A percentile compares a stretch with the other conserved stretches of the same genome.
phyloP scores from a whole-genome alignment of 2,888 invertebrate species.

The Electrophaes corylata region DNA sequence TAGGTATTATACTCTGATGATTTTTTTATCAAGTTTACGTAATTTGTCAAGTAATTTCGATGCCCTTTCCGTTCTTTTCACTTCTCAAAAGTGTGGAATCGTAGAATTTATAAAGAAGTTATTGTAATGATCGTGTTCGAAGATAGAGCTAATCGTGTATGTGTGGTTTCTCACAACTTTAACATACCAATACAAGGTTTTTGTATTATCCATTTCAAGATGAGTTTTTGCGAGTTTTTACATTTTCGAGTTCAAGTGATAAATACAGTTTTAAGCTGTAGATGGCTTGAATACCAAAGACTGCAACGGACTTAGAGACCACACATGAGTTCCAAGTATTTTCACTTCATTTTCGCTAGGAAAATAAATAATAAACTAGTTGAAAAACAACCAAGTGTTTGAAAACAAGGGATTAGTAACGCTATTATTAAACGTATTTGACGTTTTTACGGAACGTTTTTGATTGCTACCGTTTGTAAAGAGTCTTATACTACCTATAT shows the following conservation, averaged over 20 bases:
- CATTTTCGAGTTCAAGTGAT: constrained; percentile 8
- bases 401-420: no score
- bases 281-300: not conserved
- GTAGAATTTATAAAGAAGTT: constrained; percentile 10
- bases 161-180: constrained; percentile 5
- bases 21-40: constrained; percentile 6
- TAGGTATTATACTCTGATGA: constrained; percentile 9
- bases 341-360: not conserved
- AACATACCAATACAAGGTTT: not conserved
- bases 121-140: constrained; percentile 11
- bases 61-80: constrained; percentile 3
- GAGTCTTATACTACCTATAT: no score
- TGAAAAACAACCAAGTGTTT: not conserved
- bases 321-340: not conserved
- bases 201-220: constrained; percentile 2
- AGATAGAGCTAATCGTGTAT: not conserved
- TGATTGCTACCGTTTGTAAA: no score
- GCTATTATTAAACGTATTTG: no score
- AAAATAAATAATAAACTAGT: not conserved
- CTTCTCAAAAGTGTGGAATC: constrained; percentile 12
- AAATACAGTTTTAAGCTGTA: not conserved
- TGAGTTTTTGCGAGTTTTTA: not conserved
- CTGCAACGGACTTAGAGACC: not conserved
- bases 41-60: constrained; percentile 14
- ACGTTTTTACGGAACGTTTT: no score